A percentile compares a stretch with the other conserved stretches of the same genome.
Conservation (phyloP, 2,888 invertebrate species). For the Lepidochrysops patricia region DNA sequence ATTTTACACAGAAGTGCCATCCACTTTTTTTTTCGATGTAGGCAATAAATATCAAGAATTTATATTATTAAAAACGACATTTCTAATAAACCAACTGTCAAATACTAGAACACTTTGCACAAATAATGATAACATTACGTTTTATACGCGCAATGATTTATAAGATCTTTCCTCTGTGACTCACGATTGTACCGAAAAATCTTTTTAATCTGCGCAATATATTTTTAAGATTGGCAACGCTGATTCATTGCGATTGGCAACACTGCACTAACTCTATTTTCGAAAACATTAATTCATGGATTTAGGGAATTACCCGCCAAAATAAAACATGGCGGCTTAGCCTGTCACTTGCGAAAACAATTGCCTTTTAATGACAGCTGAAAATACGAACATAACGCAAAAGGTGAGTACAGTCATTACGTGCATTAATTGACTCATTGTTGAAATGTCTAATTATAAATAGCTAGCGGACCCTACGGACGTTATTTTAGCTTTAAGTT, state of each 20-base stretch:
- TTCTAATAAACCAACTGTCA: background rate
- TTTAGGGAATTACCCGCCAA: background rate
- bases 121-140: background rate
- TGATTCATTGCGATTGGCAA: background rate
- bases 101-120: slow-evolving; percentile 1
- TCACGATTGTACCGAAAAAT: too few species aligned
- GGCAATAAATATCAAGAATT: background rate
- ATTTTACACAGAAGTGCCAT: too few species aligned
- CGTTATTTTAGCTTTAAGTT: too few species aligned
- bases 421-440: background rate
- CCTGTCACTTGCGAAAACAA: slow-evolving; percentile 16
- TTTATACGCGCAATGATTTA: background rate
- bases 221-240: slow-evolving; percentile 5
- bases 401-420: background rate
- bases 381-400: background rate
- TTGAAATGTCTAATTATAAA: too few species aligned
- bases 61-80: background rate
- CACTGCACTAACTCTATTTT: slow-evolving; percentile 1
- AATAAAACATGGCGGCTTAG: slow-evolving; percentile 11
- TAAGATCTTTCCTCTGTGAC: slow-evolving; percentile 1
- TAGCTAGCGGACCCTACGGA: too few species aligned
- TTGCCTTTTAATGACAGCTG: slow-evolving; percentile 17
- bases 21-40: background rate
- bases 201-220: background rate
- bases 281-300: background rate